phyloP scores from a whole-genome alignment of 2,113 vertebrate species.

The Boleophthalmus pectinirostris region DNA sequence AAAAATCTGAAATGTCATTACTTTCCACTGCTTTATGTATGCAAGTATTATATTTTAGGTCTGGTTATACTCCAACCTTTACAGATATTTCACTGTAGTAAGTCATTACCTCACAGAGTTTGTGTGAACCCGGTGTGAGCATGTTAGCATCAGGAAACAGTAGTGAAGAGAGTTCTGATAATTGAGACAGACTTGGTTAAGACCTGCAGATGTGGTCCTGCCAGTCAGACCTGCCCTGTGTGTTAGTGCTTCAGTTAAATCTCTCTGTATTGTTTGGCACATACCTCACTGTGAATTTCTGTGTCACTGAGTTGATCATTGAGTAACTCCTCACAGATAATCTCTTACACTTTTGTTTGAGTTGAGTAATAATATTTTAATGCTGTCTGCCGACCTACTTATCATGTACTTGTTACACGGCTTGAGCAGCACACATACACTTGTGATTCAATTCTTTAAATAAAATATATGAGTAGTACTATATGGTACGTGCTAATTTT shows the following conservation, averaged over 20 bases:
- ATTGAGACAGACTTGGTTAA: background rate
- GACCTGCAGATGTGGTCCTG: slow-evolving; percentile 2
- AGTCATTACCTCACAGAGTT: background rate
- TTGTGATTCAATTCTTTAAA: too few relatives aligned
- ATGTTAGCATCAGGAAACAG: background rate
- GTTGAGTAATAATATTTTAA: too few relatives aligned
- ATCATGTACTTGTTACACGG: too few relatives aligned
- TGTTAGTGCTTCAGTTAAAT: background rate
- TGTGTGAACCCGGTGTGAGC: background rate
- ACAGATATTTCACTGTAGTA: background rate
- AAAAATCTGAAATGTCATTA: too few relatives aligned
- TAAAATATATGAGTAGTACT: too few relatives aligned
- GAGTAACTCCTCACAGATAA: background rate
- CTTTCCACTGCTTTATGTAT: too few relatives aligned
- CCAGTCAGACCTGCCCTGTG: slow-evolving; percentile 40
- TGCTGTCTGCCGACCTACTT: too few relatives aligned
- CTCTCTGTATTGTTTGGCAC: slow-evolving; percentile 5
- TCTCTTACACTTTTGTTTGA: background rate
- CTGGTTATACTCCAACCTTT: too few relatives aligned
- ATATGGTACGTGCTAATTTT: background rate
- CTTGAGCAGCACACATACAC: too few relatives aligned
- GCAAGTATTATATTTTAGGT: too few relatives aligned
- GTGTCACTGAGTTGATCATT: too few relatives aligned
- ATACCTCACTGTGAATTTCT: slow-evolving; percentile 25
- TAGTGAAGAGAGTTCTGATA: background rate